phyloP scores from a whole-genome alignment of 2,113 vertebrate genomes.

The Protobothrops flavoviridis region DNA sequence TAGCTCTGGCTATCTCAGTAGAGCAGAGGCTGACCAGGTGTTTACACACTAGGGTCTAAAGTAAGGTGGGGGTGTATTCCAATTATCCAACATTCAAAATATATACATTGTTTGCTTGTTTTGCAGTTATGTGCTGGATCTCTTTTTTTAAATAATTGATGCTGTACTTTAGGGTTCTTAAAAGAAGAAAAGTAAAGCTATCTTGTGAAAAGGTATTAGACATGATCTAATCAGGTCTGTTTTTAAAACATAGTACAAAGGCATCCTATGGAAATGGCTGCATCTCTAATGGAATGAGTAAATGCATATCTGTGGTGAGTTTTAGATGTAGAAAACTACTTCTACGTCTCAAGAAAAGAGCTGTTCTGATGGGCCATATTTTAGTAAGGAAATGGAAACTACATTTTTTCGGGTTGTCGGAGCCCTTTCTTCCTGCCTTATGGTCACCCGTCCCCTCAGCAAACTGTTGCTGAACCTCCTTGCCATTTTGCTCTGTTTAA shows the following conservation, averaged over 20 bases:
- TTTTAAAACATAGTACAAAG: slow-evolving; percentile 40
- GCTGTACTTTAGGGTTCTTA: not conserved
- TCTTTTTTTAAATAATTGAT: not conserved
- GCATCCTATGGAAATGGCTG: slow-evolving; percentile 33
- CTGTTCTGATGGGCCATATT: rapidly evolving
- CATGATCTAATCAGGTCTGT: not conserved
- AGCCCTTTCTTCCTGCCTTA: slow-evolving; percentile 39
- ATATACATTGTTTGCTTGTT: not conserved
- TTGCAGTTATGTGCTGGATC: not conserved
- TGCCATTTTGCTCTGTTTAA: slow-evolving; percentile 71
- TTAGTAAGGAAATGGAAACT: not conserved
- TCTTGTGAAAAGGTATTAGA: not conserved
- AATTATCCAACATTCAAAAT: slow-evolving; percentile 7
- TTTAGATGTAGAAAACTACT: slow-evolving; percentile 13
- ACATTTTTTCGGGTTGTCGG: not conserved
- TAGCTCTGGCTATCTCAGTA: not conserved
- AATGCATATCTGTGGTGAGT: not conserved
- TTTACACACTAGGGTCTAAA: not conserved
- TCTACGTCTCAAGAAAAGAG: not conserved
- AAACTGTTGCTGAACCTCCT: slow-evolving; percentile 70
- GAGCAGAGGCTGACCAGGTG: slow-evolving; percentile 8
- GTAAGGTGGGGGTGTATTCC: not conserved
- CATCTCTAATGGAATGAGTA: rapidly evolving
- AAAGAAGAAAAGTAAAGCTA: slow-evolving; percentile 6
- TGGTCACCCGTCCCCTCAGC: slow-evolving; percentile 49